Base-by-base conservation (phyloP, 2,797 vertebrate species). In the Momotus momota region DNA sequence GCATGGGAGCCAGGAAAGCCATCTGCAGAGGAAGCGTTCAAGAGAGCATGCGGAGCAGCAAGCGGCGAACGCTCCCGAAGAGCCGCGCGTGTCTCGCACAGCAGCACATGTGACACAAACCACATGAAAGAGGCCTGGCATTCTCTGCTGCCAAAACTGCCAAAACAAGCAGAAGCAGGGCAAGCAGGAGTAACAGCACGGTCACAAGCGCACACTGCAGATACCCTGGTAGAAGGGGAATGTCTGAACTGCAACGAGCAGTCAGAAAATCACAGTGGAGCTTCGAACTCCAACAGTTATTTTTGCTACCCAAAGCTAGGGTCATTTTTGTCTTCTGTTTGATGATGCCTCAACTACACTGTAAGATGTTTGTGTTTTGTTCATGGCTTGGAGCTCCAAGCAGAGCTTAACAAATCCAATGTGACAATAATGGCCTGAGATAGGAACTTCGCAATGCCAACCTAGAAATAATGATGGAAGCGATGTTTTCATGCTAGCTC, bases 41-140 rank as follows among this genome's bases (percentile, higher is more conserved):
- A 57, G 69, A 38, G 35, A 91, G 85, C 70, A 58, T 20, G 85
- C 8, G 9, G 51, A 81, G 54, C 89, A 81, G 94, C 61, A n/a
- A 93, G 81, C 9, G 0, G 88, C 2, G 0, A 82, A 55, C 0
- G 9, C 88, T 88, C 77, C 77, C 7, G 17, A 70, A 81, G 91
- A 57, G 77, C 66, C 3, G 22, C 91, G 88, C 33, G 46, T 81
- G 91, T 81, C 88, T 94, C 17, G 11, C 84, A 81, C 88, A 90
- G 94, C 90, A 82, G 77, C 86, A 89, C 95, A 93, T 81, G 93
- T 93, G 96, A 94, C 55, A 87, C 62, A 84, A 88, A 91, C 92
- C 86, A 93, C 92, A 94, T 92, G 86, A 97, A 96, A 97, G 88
- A 41, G 74, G 60, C 55, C 54, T 14, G 0, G 55, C 38, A 0